phyloP scores from a whole-genome alignment of 1,140 invertebrate genomes.

The Caenorhabditis brenneri region DNA sequence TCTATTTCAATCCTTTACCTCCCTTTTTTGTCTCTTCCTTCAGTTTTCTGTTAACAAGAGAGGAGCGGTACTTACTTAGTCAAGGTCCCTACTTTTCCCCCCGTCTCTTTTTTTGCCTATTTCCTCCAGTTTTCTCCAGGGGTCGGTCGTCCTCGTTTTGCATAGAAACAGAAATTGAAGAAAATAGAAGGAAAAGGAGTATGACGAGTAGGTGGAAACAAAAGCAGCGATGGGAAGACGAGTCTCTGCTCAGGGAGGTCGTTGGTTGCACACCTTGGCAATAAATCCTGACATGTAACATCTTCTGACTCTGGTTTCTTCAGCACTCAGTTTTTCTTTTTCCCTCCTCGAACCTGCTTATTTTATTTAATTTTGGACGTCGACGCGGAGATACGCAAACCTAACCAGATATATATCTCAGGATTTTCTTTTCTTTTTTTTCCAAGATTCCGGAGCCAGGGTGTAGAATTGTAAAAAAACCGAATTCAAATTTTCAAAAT shows the following conservation, averaged over 20 bases:
- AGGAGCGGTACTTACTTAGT: neutral
- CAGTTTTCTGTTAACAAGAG: neutral
- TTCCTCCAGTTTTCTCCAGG: neutral
- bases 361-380: neutral
- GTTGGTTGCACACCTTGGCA: neutral
- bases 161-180: slow-evolving; percentile 42
- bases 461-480: too few species aligned
- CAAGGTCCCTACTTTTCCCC: neutral
- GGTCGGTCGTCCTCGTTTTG: neutral
- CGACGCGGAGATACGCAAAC: neutral
- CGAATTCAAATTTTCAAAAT: too few species aligned
- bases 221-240: neutral
- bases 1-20: slow-evolving; percentile 36
- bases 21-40: neutral
- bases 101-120: neutral
- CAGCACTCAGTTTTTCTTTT: neutral
- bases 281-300: slow-evolving; percentile 41
- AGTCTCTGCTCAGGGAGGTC: neutral
- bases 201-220: slow-evolving; percentile 41
- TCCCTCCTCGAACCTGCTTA: neutral
- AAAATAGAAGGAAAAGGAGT: slow-evolving; percentile 23
- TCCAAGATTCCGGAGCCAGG: too few species aligned
- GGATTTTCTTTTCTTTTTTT: too few species aligned
- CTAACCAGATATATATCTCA: too few species aligned
- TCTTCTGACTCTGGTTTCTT: slow-evolving; percentile 10